Base-by-base conservation (phyloP, 1,140 invertebrate genomes). In the Monochamus saltuarius region DNA sequence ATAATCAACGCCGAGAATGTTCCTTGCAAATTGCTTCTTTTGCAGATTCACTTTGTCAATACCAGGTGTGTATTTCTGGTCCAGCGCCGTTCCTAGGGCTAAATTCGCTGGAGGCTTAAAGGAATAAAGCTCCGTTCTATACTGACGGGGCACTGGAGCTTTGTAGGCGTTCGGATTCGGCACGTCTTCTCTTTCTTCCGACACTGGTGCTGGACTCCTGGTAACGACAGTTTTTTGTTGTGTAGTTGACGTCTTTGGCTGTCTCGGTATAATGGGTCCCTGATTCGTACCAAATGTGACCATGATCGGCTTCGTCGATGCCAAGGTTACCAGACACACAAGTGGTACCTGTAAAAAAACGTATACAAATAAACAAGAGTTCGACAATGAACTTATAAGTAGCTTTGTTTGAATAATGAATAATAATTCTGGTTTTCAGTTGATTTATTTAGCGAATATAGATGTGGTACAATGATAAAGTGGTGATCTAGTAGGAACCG, bases 141-240 rank as follows among this genome's bases (percentile, higher is more conserved):
- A 77, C 45, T 77, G 74, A 40, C 72, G 67, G 2, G 75, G 75
- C 11, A 70, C 55, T 17, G 67, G 56, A 3, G 75, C 65, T 47
- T 62, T 62, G 60, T 77, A 77, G 1, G 42, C 38, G 37, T 61
- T 59, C 4, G 75, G 71, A 45, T 75, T 75, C 7, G 75, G 72
- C 11, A 72, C 53, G 50, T 75, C 72, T n/a, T 75, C 70, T 14
- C 63, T 40, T 1, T 43, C 50, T 65, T 77, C 75, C 35, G 56
- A 66, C n/a, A 77, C 73, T 13, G 75, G 73, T 9, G 75, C 74
- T 35, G 75, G 74, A 49, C 56, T 61, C 22, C 61, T 62, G 4
- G 55, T 19, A 3, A 59, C 64, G 11, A 59, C 53, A 4, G 62
- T 61, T 35, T 51, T 55, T 7, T 57, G 54, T 45, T 64, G 59